Evolutionary conservation across 2,888 invertebrate genomes (phyloP), one percentile per base, ranked within the genome.

Genomic region (Rambutsinella grinnellia): DNA sequence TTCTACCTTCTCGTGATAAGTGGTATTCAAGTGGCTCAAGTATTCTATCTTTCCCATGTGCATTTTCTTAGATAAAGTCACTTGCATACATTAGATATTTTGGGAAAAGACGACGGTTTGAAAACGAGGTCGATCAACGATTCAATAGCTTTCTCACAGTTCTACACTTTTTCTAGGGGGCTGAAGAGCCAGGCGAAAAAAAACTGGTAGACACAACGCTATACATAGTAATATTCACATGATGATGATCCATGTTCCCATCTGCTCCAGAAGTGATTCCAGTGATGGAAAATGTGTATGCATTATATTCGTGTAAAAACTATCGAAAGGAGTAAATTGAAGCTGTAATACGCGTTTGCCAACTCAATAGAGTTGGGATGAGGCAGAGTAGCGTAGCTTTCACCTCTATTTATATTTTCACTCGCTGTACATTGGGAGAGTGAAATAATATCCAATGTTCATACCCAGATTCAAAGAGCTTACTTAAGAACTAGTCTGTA

Each of bases 61-160:
- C 56, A 47, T 57, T 60, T 66, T 46, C 61, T 46, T 27, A 62
- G 17, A 61, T n/a, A 47, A 47, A 70, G 21, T 47, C 23, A 46
- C 58, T 58, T 62, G 47, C 44, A 70, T 53, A 69, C 23, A 44
- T 53, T 60, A 27, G n/a, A n/a, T n/a, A n/a, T n/a, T 60, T 65
- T 53, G 58, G 60, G 47, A 66, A 51, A 72, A 21, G 60, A 67
- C 53, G 56, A 67, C 56, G 72, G 65, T 74, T 66, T 66, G 61
- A 61, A 74, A 74, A 66, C 66, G 72, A 74, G 75, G 75, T 75
- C 75, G 75, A 75, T 75, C 75, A 75, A 68, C 67, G 75, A 67
- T 75, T 75, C 67, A 68, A 68, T 68, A 62, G 65, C 63, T 62
- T 67, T 68, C 68, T 36, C 65, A 17, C 44, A n/a, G n/a, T 49